Conservation (phyloP, 2,113 vertebrate species). For the Capra hircus region DNA sequence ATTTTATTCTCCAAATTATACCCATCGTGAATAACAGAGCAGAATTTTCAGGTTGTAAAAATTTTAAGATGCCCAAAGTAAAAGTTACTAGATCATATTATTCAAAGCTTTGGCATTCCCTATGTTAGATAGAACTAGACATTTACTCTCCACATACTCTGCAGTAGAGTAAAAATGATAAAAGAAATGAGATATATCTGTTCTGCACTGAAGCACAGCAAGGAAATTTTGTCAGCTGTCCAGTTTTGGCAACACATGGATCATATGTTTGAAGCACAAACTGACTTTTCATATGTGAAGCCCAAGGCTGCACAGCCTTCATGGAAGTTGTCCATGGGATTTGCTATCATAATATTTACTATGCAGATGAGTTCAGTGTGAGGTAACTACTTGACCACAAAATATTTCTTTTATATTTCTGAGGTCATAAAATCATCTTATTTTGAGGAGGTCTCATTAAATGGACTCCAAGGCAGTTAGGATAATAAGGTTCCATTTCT, state of each 20-base stretch:
- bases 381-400: not conserved
- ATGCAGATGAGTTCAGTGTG: not conserved
- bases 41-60: not conserved
- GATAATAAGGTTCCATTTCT: not conserved
- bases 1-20: not conserved
- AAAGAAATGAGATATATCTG: not conserved
- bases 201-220: not conserved
- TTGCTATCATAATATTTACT: not conserved
- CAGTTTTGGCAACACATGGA: not conserved
- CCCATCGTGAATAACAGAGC: not conserved
- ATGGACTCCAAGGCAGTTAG: not conserved
- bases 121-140: not conserved
- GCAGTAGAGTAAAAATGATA: not conserved
- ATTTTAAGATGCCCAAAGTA: not conserved
- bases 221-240: not conserved
- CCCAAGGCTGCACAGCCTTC: not conserved
- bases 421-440: not conserved
- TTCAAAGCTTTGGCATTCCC: not conserved
- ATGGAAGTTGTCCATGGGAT: not conserved
- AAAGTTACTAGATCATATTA: not conserved
- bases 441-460: not conserved
- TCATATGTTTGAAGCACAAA: not conserved
- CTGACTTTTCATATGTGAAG: not conserved
- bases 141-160: not conserved
- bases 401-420: slow-evolving; percentile 15